Conservation (phyloP, 2,113 vertebrate genomes). For the Phyllopteryx taeniolatus region DNA sequence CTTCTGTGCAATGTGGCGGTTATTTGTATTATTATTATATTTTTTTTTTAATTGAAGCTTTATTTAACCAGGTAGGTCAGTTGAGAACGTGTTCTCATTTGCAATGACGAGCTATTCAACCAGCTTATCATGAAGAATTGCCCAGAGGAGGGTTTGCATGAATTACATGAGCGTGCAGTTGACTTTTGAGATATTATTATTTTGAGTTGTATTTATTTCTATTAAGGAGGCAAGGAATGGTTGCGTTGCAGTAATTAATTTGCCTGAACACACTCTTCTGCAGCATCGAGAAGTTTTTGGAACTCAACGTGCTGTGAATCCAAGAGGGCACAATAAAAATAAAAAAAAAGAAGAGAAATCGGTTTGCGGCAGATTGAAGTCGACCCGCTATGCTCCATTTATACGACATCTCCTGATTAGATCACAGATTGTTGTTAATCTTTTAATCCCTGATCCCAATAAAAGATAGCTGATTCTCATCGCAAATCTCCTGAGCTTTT, state of each 20-base stretch:
- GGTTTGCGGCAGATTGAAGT: background rate
- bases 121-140: background rate
- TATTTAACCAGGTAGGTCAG: too few species aligned
- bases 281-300: background rate
- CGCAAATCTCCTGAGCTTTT: slow-evolving; percentile 23
- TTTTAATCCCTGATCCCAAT: slow-evolving; percentile 57
- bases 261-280: background rate
- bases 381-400: background rate
- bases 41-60: too few species aligned
- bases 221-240: background rate
- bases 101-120: too few species aligned
- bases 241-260: background rate
- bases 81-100: too few species aligned
- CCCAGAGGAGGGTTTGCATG: background rate
- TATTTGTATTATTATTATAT: background rate
- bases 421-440: slow-evolving; percentile 41
- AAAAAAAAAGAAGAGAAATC: background rate
- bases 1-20: background rate
- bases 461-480: slow-evolving; percentile 44
- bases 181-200: background rate
- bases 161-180: background rate
- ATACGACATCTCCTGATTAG: background rate
- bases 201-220: background rate
- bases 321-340: background rate
- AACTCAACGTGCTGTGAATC: background rate